Percentiles rank a stretch among this genome's conserved stretches.
Evolutionary conservation across 2,888 invertebrate genomes (phyloP).

Genomic region (Ptychoptera albimana): DNA sequence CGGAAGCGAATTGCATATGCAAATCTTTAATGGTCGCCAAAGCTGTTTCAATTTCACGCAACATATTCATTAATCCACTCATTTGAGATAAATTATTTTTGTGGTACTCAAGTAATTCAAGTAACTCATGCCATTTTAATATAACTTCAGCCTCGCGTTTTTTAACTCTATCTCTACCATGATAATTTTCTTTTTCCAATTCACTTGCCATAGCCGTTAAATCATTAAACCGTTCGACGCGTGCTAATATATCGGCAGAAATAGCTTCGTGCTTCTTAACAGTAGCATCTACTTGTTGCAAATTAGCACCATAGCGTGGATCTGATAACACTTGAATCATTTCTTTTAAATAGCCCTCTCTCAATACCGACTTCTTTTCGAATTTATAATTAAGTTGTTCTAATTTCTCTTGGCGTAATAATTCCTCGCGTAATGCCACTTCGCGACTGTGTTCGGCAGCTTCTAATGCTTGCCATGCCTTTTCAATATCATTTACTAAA

Average conservation of each 20-base stretch:
- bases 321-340: slow-evolving; percentile 93
- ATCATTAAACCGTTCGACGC: slow-evolving; percentile 87
- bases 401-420: slow-evolving; percentile 79
- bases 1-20: slow-evolving; percentile 53
- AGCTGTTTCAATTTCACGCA: slow-evolving; percentile 85
- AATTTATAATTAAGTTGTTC: slow-evolving; percentile 94
- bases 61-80: slow-evolving; percentile 71
- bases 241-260: slow-evolving; percentile 86
- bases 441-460: slow-evolving; percentile 88
- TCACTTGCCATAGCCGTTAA: slow-evolving; percentile 88
- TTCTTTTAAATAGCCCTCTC: slow-evolving; percentile 91
- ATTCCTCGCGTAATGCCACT: slow-evolving; percentile 77
- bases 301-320: slow-evolving; percentile 76
- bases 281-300: slow-evolving; percentile 90
- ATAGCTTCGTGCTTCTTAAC: slow-evolving; percentile 98
- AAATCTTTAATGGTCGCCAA: slow-evolving; percentile 69
- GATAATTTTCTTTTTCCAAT: slow-evolving; percentile 79
- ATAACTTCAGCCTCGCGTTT: slow-evolving; percentile 49
- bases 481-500: slow-evolving; percentile 86
- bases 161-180: slow-evolving; percentile 66
- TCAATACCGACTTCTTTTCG: slow-evolving; percentile 82
- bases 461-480: slow-evolving; percentile 86
- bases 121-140: slow-evolving; percentile 71
- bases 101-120: slow-evolving; percentile 73
- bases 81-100: slow-evolving; percentile 57